Conservation (phyloP, 2,888 invertebrate genomes). For the Drosophila helvetica region DNA sequence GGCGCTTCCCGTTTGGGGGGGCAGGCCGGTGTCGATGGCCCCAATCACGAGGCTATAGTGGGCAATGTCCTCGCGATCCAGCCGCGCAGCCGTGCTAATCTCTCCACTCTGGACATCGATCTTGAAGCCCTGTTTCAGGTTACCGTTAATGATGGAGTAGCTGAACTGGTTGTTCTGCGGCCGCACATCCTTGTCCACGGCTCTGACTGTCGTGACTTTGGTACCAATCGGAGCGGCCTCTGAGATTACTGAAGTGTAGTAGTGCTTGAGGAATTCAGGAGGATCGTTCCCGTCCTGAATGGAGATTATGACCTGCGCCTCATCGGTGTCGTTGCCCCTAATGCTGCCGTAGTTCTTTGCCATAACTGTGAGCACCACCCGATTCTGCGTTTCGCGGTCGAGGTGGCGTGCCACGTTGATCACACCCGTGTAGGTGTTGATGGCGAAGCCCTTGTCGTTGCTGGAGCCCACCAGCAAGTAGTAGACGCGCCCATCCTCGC, state of each 20-base stretch:
- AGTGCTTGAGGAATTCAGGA: conserved; percentile 92
- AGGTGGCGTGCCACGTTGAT: conserved; percentile 92
- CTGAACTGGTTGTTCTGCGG: conserved; percentile 96
- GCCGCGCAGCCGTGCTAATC: conserved; percentile 89
- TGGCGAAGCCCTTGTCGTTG: conserved; percentile 94
- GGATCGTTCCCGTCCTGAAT: conserved; percentile 98
- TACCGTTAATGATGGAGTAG: conserved; percentile 94
- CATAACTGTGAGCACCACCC: conserved; percentile 95
- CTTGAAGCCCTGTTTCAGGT: conserved; percentile 92
- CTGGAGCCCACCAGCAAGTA: conserved; percentile 97
- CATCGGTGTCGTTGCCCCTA: conserved; percentile 96
- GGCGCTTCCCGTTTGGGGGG: conserved; percentile 96
- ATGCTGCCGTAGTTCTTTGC: conserved; percentile 98
- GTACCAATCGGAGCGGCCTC: conserved; percentile 92
- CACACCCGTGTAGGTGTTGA: conserved; percentile 92
- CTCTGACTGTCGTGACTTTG: conserved; percentile 90
- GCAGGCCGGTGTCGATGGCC: conserved; percentile 94
- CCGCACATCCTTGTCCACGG: conserved; percentile 95
- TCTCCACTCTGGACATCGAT: conserved; percentile 94
- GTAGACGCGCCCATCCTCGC: conserved; percentile 93
- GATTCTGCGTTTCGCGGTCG: conserved; percentile 94
- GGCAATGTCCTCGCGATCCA: conserved; percentile 93
- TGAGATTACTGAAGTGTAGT: conserved; percentile 91
- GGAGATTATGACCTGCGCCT: conserved; percentile 95
- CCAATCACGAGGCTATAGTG: conserved; percentile 91